Conservation (phyloP, 2,888 invertebrate genomes). For the Apodemia hepburni region DNA sequence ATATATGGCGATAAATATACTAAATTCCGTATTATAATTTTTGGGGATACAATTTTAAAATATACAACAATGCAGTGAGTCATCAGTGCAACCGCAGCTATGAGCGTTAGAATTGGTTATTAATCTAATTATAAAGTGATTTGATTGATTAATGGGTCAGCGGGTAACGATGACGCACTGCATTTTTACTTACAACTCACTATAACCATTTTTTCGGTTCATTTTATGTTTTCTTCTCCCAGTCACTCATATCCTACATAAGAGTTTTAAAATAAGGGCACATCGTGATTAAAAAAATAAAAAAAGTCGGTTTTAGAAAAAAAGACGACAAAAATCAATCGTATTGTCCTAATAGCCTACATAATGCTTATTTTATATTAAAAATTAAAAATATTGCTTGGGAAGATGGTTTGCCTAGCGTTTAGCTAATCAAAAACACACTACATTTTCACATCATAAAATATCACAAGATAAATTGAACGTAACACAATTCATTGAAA, state of each 20-base stretch:
- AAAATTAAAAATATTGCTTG: background rate
- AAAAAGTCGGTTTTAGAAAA: background rate
- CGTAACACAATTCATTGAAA: conserved; percentile 3
- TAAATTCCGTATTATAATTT: too few relatives aligned
- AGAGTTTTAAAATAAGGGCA: conserved; percentile 1
- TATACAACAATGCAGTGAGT: too few relatives aligned
- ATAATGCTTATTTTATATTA: background rate
- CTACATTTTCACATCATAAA: background rate
- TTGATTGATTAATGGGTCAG: too few relatives aligned
- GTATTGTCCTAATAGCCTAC: background rate
- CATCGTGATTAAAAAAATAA: background rate
- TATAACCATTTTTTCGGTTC: too few relatives aligned
- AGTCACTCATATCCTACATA: background rate
- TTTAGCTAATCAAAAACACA: conserved; percentile 9
- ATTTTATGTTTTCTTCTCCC: background rate
- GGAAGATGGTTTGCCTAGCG: background rate
- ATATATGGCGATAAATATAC: too few relatives aligned
- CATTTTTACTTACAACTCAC: too few relatives aligned
- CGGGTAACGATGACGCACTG: too few relatives aligned
- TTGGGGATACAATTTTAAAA: too few relatives aligned
- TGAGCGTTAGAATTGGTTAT: too few relatives aligned
- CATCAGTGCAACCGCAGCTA: too few relatives aligned
- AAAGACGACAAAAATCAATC: background rate
- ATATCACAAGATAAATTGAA: conserved; percentile 15
- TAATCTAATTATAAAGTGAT: too few relatives aligned